Percentiles rank a stretch among this genome's conserved stretches.
These are phyloP conservation scores for Lytechinus pictus DNA, from an alignment of 35 echinoderm and acorn worm genomes.

Conservation along the genomic window DNA sequence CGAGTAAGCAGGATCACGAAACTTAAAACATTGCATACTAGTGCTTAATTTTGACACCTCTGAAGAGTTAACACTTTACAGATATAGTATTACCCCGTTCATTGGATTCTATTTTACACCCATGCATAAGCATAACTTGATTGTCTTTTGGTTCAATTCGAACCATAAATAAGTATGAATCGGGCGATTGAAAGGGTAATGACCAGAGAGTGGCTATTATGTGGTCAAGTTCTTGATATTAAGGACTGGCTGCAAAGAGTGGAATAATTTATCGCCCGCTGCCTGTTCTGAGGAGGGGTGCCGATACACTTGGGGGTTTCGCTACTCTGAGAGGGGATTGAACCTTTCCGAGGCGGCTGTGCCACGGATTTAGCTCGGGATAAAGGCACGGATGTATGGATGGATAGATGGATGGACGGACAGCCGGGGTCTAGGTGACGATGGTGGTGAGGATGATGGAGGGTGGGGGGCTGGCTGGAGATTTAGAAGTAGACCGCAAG, in stretches of 20 bases:
- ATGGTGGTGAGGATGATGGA: not conserved
- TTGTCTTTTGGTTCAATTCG: no score
- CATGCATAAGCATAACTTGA: no score
- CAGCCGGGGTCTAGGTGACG: not conserved
- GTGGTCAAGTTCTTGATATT: not conserved
- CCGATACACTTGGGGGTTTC: not conserved
- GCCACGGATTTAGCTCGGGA: not conserved
- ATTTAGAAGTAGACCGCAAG: not conserved
- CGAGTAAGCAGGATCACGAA: no score
- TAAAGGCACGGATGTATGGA: not conserved
- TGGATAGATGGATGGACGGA: not conserved
- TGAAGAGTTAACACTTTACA: no score
- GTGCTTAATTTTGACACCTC: no score
- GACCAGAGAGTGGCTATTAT: not conserved
- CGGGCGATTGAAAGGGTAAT: not conserved
- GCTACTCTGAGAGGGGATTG: not conserved
- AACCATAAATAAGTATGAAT: not conserved
- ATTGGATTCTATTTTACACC: no score
- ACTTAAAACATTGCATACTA: no score
- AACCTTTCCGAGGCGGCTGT: not conserved
- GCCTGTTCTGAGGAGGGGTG: not conserved
- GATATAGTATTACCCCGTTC: no score
- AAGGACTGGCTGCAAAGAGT: not conserved
- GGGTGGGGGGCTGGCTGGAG: not conserved
- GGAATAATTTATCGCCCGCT: not conserved